Evolutionary conservation across 92 coral and sea anemone species (phyloP).

Genomic region (Heliopora coerulea): DNA sequence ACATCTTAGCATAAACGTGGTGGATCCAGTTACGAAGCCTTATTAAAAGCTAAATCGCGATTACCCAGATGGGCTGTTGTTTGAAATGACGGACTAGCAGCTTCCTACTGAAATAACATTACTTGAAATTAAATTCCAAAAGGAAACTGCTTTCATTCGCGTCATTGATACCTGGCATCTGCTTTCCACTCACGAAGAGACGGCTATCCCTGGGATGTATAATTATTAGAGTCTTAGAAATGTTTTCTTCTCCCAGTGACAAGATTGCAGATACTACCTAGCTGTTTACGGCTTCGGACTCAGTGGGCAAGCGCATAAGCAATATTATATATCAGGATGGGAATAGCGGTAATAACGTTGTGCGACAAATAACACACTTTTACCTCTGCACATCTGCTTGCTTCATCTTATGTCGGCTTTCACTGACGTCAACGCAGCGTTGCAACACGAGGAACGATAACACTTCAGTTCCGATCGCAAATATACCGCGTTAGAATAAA

Average conservation of each 20-base stretch:
- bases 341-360: no score
- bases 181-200: not conserved
- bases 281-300: not conserved
- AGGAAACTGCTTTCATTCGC: no score
- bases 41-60: no score
- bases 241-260: not conserved
- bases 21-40: no score
- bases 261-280: not conserved
- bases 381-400: not conserved
- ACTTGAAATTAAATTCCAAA: no score
- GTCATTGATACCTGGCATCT: not conserved
- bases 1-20: no score
- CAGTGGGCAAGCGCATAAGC: no score
- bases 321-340: no score
- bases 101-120: no score
- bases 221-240: not conserved
- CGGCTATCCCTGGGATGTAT: not conserved
- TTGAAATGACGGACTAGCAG: no score
- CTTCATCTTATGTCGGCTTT: not conserved
- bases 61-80: no score
- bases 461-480: slow-evolving; percentile 1
- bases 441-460: slow-evolving; percentile 7
- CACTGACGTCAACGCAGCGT: slow-evolving; percentile 18
- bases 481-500: slow-evolving; percentile 28
- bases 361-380: no score